A percentile compares a stretch with the other conserved stretches of the same genome.
phyloP scores from a whole-genome alignment of 2,113 vertebrate genomes.

The Garra rufa region DNA sequence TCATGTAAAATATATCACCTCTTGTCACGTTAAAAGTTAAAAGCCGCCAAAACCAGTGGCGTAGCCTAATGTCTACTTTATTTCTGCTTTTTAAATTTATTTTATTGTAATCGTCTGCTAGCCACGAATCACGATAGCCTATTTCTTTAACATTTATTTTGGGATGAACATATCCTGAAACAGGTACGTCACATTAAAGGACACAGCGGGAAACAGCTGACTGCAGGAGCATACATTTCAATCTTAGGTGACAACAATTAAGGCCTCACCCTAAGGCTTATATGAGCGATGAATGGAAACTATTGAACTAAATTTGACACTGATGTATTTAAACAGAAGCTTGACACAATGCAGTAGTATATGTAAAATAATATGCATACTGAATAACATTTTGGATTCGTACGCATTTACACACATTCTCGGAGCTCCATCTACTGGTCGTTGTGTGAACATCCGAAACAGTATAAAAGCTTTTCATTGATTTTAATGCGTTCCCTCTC shows the following conservation, averaged over 20 bases:
- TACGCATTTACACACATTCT: not conserved
- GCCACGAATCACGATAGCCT: not conserved
- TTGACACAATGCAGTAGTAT: not conserved
- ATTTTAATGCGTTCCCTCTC: not conserved
- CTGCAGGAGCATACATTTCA: not conserved
- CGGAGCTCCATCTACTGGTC: slow-evolving; percentile 7
- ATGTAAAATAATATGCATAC: not conserved
- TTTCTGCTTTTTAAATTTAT: too few relatives aligned
- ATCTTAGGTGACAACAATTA: not conserved
- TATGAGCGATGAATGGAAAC: not conserved
- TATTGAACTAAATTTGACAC: not conserved
- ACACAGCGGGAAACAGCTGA: not conserved
- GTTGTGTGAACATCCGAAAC: not conserved
- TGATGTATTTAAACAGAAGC: not conserved
- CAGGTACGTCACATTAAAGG: not conserved
- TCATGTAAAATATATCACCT: not conserved
- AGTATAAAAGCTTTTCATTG: not conserved
- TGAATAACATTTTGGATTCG: not conserved
- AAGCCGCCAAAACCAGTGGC: not conserved
- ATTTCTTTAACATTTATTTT: not conserved
- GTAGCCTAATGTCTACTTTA: too few relatives aligned
- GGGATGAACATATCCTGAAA: not conserved
- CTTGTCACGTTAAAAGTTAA: not conserved
- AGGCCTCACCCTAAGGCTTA: not conserved
- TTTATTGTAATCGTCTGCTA: not conserved